Conservation (phyloP, 2,113 vertebrate species). For the Shinisaurus crocodilurus region DNA sequence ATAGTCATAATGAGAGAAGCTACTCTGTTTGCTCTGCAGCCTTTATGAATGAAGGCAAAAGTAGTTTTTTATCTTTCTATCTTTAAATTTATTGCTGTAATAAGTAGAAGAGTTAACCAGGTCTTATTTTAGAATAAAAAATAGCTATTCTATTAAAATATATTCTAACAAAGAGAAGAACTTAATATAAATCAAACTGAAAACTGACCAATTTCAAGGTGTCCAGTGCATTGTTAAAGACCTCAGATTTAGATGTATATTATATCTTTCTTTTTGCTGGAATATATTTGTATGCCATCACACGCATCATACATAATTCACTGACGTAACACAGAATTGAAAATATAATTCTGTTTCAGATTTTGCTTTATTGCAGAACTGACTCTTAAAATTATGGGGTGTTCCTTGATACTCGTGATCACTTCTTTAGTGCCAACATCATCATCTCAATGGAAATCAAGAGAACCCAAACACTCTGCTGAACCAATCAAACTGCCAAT, state of each 20-base stretch:
- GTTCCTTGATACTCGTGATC: background rate
- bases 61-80: slow-evolving; percentile 34
- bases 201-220: background rate
- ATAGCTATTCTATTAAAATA: background rate
- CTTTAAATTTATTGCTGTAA: slow-evolving; percentile 19
- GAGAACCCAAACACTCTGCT: slow-evolving; percentile 19
- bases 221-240: background rate
- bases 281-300: background rate
- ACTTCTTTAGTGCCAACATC: slow-evolving; percentile 3
- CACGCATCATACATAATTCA: slow-evolving; percentile 25
- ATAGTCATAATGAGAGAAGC: slow-evolving; percentile 17
- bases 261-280: background rate
- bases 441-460: slow-evolving; percentile 9
- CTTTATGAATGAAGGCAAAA: slow-evolving; percentile 18
- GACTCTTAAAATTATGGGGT: slow-evolving; percentile 7
- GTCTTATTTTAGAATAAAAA: background rate
- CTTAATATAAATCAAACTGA: background rate
- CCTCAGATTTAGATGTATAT: background rate
- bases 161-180: background rate
- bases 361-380: slow-evolving; percentile 14
- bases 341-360: background rate
- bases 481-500: slow-evolving; percentile 26
- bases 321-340: background rate
- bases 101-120: background rate
- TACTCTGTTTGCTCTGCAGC: slow-evolving; percentile 17